Evolutionary conservation across 2,888 invertebrate genomes (phyloP).

Genomic region (Carpatolechia fugitivella): DNA sequence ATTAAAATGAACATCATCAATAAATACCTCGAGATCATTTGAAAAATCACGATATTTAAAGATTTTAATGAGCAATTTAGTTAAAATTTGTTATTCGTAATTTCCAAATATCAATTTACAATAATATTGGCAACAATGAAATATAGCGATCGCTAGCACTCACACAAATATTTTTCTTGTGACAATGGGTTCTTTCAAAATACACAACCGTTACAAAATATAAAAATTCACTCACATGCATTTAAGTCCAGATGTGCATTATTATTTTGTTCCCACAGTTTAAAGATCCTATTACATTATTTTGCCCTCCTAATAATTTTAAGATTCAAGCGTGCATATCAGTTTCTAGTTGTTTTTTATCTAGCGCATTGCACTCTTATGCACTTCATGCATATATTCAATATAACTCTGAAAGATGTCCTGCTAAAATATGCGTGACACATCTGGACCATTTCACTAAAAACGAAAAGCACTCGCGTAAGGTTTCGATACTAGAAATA

Average conservation of each 20-base stretch:
- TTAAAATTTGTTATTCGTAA: constrained; percentile 17
- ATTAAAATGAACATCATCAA: not conserved
- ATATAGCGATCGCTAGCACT: constrained; percentile 37
- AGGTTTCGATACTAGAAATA: constrained; percentile 14
- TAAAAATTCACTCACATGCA: constrained; percentile 15
- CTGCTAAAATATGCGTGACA: not conserved
- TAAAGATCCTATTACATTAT: too few relatives aligned
- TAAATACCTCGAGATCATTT: not conserved
- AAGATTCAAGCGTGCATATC: too few relatives aligned
- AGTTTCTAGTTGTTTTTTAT: too few relatives aligned
- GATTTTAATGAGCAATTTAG: constrained; percentile 32
- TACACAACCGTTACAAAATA: constrained; percentile 30
- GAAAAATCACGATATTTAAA: constrained; percentile 15
- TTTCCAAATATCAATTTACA: constrained; percentile 10
- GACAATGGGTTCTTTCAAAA: constrained; percentile 19
- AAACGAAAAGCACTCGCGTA: not conserved
- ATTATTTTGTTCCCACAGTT: too few relatives aligned
- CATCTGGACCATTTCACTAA: not conserved
- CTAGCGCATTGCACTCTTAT: too few relatives aligned
- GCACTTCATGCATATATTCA: too few relatives aligned
- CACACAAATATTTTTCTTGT: not conserved
- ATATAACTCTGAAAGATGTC: too few relatives aligned
- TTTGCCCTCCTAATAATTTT: too few relatives aligned
- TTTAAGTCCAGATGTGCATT: not conserved
- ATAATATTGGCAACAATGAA: constrained; percentile 70